Evolutionary conservation across 2,113 vertebrate genomes (phyloP).

Genomic region (Paralichthys olivaceus): DNA sequence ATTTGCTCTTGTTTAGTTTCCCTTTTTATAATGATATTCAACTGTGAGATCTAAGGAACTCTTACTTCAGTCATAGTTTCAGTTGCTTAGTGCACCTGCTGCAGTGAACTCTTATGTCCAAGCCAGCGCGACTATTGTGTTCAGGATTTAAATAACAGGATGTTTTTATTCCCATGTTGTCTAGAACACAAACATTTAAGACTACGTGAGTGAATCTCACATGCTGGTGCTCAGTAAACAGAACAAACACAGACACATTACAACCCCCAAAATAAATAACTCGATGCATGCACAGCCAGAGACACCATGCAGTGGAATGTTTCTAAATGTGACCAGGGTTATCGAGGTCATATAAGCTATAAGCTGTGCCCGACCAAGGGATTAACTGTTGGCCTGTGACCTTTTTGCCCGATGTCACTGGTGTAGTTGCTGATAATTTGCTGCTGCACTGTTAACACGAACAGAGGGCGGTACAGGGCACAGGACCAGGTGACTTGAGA

Average conservation of each 20-base stretch:
- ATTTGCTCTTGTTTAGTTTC: not conserved
- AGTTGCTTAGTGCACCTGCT: conserved; percentile 14
- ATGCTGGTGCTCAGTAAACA: conserved; percentile 3
- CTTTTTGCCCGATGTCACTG: conserved; percentile 46
- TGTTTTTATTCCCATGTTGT: conserved; percentile 21
- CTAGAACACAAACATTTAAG: conserved; percentile 3
- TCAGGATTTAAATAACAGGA: conserved; percentile 20
- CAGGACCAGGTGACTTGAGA: not conserved
- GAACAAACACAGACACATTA: conserved; percentile 10
- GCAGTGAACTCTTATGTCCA: not conserved
- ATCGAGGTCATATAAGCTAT: conserved; percentile 31
- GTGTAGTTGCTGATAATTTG: conserved; percentile 37
- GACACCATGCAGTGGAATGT: conserved; percentile 40
- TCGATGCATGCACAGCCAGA: conserved; percentile 18
- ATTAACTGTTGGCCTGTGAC: conserved; percentile 43
- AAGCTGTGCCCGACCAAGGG: conserved; percentile 15
- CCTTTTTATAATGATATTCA: not conserved
- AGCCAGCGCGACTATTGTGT: not conserved
- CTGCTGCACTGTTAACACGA: conserved; percentile 10
- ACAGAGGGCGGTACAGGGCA: conserved; percentile 23
- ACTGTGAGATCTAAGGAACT: not conserved
- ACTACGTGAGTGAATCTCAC: not conserved
- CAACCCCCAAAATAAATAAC: conserved; percentile 12
- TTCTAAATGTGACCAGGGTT: conserved; percentile 45
- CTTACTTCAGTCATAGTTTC: not conserved